Base-by-base conservation (phyloP, 2,888 invertebrate species). In the Tribolium freemani region DNA sequence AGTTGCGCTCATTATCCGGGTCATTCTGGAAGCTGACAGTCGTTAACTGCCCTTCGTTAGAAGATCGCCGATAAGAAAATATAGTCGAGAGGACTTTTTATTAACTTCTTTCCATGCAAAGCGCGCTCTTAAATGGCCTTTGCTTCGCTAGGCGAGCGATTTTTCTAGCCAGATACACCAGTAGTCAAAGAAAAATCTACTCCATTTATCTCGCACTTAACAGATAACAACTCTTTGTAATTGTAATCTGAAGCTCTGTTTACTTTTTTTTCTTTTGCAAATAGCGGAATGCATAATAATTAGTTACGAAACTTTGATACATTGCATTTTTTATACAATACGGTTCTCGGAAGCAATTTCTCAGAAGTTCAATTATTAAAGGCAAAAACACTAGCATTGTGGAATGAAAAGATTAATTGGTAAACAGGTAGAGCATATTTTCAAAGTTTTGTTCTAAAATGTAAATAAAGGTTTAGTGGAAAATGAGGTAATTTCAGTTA, bases 21-120 rank as follows among this genome's bases (percentile, higher is more conserved):
- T 76, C 78, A 79, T 80, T 80, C 78, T 76, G 75, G 76, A 74
- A 71, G 76, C 77, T 77, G 75, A 64, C 77, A 77, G 74, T 78
- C 77, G 77, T 77, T 79, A 79, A 79, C 77, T 78, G 79, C 72
- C 77, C 77, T 76, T 79, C 79, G 78, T 79, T 80, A 80, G 75
- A 75, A 76, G 77, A 78, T 80, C 75, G 64, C 63, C 74, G 78
- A 78, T 78, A 78, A 77, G 79, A 74, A 77, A 78, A 76, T 78
- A 75, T 78, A 77, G 74, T 75, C 69, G 57, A 72, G 72, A 71
- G 71, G 76, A 77, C 69, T 77, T 78, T 79, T 79, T 79, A 79
- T 78, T 75, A 78, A 78, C 78, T 77, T 69, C 71, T 72, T 69
- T 72, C 75, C 46, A 77, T 76, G 76, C 76, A 74, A 76, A 75